Evolutionary conservation across 2,888 invertebrate genomes (phyloP).

Genomic region (Protodeltote pygarga): DNA sequence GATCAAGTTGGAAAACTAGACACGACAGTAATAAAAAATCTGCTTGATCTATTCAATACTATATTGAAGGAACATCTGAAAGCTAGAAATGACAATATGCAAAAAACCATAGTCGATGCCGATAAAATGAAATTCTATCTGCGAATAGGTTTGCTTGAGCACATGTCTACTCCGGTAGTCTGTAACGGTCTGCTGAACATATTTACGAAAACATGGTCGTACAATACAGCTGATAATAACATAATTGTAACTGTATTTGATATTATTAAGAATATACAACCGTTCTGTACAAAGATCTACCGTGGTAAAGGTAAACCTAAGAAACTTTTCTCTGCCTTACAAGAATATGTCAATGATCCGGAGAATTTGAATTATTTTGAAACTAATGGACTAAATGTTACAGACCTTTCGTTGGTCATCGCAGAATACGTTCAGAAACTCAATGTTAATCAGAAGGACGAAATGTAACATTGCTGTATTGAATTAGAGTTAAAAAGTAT

Average conservation of each 20-base stretch:
- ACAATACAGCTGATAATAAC: conserved; percentile 49
- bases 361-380: conserved; percentile 48
- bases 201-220: conserved; percentile 56
- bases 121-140: conserved; percentile 62
- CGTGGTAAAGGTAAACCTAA: conserved; percentile 56
- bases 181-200: conserved; percentile 72
- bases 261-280: conserved; percentile 63
- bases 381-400: conserved; percentile 50
- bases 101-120: conserved; percentile 49
- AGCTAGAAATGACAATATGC: conserved; percentile 49
- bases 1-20: conserved; percentile 67
- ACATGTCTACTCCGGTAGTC: conserved; percentile 59
- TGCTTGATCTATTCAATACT: conserved; percentile 71
- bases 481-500: no score
- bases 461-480: conserved; percentile 55
- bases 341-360: conserved; percentile 53
- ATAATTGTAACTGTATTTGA: conserved; percentile 58
- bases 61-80: conserved; percentile 70
- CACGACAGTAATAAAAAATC: conserved; percentile 50
- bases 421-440: conserved; percentile 60
- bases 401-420: conserved; percentile 52
- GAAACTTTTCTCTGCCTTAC: conserved; percentile 55
- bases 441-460: conserved; percentile 57
- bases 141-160: conserved; percentile 71
- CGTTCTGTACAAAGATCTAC: conserved; percentile 61